A percentile compares a stretch with the other conserved stretches of the same genome.
phyloP scores from a whole-genome alignment of 2,113 vertebrate species.

The Tor tambroides region DNA sequence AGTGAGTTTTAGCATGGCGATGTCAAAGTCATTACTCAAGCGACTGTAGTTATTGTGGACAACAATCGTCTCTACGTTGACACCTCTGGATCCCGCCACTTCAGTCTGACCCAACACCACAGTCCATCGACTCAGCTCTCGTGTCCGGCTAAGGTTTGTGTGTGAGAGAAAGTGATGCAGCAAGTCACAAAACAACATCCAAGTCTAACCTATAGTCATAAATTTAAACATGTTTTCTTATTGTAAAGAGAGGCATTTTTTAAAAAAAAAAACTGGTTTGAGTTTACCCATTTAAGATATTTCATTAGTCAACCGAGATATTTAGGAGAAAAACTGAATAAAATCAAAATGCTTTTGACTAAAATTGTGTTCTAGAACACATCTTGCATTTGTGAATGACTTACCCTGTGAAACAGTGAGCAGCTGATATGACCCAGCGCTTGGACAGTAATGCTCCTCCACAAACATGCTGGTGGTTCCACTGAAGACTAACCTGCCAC shows the following conservation, averaged over 20 bases:
- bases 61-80: slow-evolving; percentile 36
- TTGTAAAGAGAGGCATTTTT: not conserved
- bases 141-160: slow-evolving; percentile 11
- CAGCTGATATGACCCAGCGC: slow-evolving; percentile 77
- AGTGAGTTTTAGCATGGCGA: slow-evolving; percentile 55
- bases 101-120: slow-evolving; percentile 52
- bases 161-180: not conserved
- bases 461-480: slow-evolving; percentile 69
- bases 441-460: slow-evolving; percentile 75
- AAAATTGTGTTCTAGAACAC: not conserved
- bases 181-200: not conserved
- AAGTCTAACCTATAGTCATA: not conserved
- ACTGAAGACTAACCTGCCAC: slow-evolving; percentile 78
- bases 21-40: slow-evolving; percentile 49
- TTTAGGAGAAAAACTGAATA: not conserved
- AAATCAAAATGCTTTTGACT: not conserved
- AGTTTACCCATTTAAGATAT: not conserved
- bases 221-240: not conserved
- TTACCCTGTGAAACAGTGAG: slow-evolving; percentile 74
- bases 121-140: slow-evolving; percentile 46
- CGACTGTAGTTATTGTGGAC: slow-evolving; percentile 46
- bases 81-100: not conserved
- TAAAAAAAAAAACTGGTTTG: not conserved
- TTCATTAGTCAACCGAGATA: not conserved
- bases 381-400: not conserved